Evolutionary conservation across 2,797 vertebrate genomes (phyloP).

Genomic region (Scyliorhinus canicula): DNA sequence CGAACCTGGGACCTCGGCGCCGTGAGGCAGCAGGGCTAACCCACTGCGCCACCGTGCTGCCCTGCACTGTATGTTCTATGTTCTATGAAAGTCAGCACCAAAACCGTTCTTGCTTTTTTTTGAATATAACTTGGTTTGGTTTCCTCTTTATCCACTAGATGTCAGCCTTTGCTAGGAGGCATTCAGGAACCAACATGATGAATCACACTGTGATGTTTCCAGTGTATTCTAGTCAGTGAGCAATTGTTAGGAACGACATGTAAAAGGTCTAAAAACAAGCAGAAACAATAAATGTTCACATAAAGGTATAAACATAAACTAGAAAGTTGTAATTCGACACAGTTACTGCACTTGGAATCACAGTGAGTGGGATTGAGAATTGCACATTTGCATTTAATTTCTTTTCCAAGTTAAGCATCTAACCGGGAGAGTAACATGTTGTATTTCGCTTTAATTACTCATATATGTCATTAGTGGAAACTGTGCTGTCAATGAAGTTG

Average conservation of each 20-base stretch:
- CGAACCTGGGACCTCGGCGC: too few species aligned
- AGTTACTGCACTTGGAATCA: neutral
- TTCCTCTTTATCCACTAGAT: slow-evolving; percentile 18
- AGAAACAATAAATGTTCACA: neutral
- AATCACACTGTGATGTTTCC: neutral
- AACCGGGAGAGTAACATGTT: neutral
- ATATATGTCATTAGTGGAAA: neutral
- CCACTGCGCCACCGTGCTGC: too few species aligned
- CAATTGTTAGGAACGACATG: neutral
- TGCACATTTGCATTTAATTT: neutral
- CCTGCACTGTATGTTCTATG: too few species aligned
- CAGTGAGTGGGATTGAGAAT: neutral
- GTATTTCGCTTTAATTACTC: neutral
- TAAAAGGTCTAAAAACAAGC: neutral
- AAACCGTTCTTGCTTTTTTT: neutral
- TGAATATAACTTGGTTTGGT: neutral
- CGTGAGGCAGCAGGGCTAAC: too few species aligned
- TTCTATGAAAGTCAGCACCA: too few species aligned
- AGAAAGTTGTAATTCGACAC: neutral
- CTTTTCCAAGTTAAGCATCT: neutral
- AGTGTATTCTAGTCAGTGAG: neutral
- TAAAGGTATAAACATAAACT: neutral
- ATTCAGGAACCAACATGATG: neutral
- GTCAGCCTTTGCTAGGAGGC: neutral
- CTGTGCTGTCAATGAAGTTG: neutral